Percentiles rank a stretch among this genome's conserved stretches.
These are phyloP conservation scores for Myrmecobius fasciatus DNA, from an alignment of 2,113 vertebrate genomes.

Conservation along the genomic window DNA sequence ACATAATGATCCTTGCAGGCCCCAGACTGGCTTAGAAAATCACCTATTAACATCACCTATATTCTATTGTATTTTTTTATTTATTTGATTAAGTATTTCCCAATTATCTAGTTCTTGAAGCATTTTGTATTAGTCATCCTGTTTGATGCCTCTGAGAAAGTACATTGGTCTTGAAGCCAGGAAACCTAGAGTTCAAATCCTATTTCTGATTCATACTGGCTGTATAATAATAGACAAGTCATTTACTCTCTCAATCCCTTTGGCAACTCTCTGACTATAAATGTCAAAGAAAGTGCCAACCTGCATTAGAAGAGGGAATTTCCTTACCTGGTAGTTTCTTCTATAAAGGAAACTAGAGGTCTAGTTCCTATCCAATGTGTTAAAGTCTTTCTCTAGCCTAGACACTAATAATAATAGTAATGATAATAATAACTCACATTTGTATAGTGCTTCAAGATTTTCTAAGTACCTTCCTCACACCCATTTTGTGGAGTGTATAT, in stretches of 20 bases:
- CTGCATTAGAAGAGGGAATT: not conserved
- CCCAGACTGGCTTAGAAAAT: not conserved
- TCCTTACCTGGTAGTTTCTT: not conserved
- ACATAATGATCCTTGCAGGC: not conserved
- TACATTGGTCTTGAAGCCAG: not conserved
- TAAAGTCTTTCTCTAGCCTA: not conserved
- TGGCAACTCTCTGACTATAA: not conserved
- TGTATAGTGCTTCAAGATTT: not conserved
- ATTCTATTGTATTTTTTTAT: not conserved
- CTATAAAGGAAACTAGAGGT: not conserved
- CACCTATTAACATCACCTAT: not conserved
- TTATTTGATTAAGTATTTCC: not conserved
- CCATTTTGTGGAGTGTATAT: not conserved
- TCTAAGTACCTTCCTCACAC: not conserved
- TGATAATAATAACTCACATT: not conserved
- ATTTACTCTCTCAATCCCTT: not conserved
- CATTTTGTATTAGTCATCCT: not conserved
- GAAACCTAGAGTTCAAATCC: not conserved
- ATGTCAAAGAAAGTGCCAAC: not conserved
- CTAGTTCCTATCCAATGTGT: not conserved
- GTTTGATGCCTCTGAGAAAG: not conserved
- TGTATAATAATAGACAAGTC: not conserved
- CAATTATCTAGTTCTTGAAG: not conserved
- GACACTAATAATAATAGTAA: not conserved
- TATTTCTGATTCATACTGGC: not conserved